phyloP scores from a whole-genome alignment of 2,797 vertebrate species.

The Eupleurogrammus muticus region DNA sequence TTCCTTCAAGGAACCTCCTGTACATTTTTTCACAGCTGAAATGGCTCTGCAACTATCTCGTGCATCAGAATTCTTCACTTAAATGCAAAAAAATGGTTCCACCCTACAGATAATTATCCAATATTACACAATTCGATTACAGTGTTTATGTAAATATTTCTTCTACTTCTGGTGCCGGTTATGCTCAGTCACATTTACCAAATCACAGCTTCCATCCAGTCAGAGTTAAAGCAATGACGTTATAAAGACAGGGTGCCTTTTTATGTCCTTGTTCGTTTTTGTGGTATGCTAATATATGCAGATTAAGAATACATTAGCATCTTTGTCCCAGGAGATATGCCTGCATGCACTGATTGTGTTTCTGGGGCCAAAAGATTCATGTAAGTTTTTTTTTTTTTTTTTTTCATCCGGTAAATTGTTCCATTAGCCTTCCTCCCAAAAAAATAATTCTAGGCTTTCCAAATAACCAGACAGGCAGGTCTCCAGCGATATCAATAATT shows the following conservation, averaged over 20 bases:
- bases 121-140: neutral
- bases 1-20: neutral
- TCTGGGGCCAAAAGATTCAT: constrained; percentile 56
- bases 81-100: neutral
- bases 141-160: neutral
- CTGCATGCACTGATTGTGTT: constrained; percentile 70
- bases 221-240: constrained; percentile 44
- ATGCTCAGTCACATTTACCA: constrained; percentile 27
- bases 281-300: constrained; percentile 78
- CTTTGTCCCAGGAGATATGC: constrained; percentile 65
- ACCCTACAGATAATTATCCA: neutral
- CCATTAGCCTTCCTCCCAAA: constrained; percentile 46
- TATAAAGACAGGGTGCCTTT: constrained; percentile 59
- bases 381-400: constrained; percentile 20
- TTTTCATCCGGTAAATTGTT: constrained; percentile 59
- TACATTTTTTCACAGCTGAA: constrained; percentile 6
- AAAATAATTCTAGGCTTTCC: constrained; percentile 60
- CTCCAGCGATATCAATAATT: constrained; percentile 61
- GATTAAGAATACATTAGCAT: constrained; percentile 73
- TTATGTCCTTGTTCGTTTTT: constrained; percentile 73
- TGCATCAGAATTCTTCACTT: neutral
- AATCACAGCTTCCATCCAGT: constrained; percentile 22
- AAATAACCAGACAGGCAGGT: constrained; percentile 56
- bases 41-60: neutral
- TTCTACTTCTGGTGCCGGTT: neutral